A percentile compares a stretch with the other conserved stretches of the same genome.
Conservation (phyloP, 2,113 vertebrate genomes). For the Lates calcarifer region DNA sequence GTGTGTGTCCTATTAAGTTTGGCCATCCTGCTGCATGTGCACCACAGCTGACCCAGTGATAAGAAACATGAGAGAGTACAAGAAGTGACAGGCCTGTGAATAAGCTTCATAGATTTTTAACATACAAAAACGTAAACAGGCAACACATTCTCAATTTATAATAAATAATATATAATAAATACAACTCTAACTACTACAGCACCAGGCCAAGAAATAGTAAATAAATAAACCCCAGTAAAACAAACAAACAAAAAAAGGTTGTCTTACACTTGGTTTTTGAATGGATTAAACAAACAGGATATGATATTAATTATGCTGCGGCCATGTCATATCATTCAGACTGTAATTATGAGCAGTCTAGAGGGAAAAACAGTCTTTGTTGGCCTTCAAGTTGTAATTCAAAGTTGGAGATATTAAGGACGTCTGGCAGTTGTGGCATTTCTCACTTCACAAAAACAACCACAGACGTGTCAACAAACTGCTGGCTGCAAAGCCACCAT, state of each 20-base stretch:
- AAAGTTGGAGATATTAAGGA: too few relatives aligned
- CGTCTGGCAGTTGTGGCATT: too few relatives aligned
- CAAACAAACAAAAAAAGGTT: too few relatives aligned
- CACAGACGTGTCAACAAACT: not conserved
- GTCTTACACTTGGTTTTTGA: not conserved
- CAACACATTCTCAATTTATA: not conserved
- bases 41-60: slow-evolving; percentile 42
- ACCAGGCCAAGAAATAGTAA: not conserved
- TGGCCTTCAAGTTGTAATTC: too few relatives aligned
- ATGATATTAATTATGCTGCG: not conserved
- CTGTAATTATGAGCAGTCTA: too few relatives aligned
- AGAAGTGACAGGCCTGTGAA: not conserved
- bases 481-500: not conserved
- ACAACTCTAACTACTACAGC: not conserved
- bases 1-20: slow-evolving; percentile 17
- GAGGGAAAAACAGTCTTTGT: too few relatives aligned
- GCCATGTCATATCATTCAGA: too few relatives aligned
- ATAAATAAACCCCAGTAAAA: not conserved
- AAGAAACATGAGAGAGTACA: slow-evolving; percentile 19
- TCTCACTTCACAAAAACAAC: not conserved
- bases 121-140: not conserved
- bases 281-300: not conserved
- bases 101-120: not conserved
- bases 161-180: too few relatives aligned
- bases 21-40: slow-evolving; percentile 16